phyloP scores from a whole-genome alignment of 2,797 vertebrate species.

The Poecilia wingei region DNA sequence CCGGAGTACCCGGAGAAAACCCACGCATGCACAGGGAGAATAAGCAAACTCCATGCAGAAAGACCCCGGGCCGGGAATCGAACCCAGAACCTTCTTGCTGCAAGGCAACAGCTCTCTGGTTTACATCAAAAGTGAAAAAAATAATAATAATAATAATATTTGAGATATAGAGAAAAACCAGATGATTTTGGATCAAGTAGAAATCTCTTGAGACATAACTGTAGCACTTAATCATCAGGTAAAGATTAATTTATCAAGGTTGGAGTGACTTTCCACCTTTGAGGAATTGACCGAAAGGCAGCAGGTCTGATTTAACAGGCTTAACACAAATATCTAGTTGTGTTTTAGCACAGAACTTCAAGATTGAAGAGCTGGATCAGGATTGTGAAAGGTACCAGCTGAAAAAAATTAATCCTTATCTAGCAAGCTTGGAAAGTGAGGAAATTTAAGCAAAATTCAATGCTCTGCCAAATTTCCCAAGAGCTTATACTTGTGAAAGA shows the following conservation, averaged over 20 bases:
- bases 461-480: background rate
- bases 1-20: no score
- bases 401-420: background rate
- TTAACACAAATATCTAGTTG: background rate
- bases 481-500: no score
- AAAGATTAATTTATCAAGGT: background rate
- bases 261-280: background rate
- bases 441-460: background rate
- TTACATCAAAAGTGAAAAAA: background rate
- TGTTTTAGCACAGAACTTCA: background rate
- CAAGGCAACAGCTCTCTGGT: background rate
- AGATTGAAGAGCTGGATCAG: background rate
- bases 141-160: no score
- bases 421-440: background rate
- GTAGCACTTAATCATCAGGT: background rate
- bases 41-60: no score
- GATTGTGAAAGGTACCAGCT: background rate
- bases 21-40: no score
- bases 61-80: no score
- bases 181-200: background rate
- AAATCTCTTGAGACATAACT: background rate
- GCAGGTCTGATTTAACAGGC: background rate
- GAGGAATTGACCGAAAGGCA: background rate
- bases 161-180: background rate
- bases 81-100: no score